Base-by-base conservation (phyloP, 92 coral and sea anemone genomes). In the Epizoanthus stellaris region DNA sequence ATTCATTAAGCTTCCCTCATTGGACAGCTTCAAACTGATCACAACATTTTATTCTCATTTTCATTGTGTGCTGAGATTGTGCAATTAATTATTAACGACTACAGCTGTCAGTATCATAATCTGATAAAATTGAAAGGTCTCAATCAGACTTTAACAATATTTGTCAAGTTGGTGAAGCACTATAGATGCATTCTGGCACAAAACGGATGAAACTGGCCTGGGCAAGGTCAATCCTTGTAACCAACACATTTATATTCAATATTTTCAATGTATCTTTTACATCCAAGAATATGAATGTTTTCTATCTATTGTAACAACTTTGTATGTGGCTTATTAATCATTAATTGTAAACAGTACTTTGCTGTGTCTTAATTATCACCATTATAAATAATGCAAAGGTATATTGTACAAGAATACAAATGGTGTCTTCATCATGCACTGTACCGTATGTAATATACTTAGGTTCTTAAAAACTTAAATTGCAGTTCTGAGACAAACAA, bases 281-380 rank as follows among this genome's bases (percentile, higher is more conserved):
- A 63, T 25, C 23, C 10, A 45, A 63, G 8, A 5, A n/a, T 53
- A 52, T 52, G 2, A 9, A 6, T 52, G 2, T 9, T 10, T 13
- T 25, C 4, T 79, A 79, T 42, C 14, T 47, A 47, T 21, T n/a
- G 69, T 40, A 15, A 20, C 16, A 74, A 19, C 20, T 0, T 45
- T 61, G 47, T 61, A 38, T 25, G 4, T 61, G 13, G 57, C 57
- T 63, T 62, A 62, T 63, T 79, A 63, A 79, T 40, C 40, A 61
- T 61, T 79, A 40, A 79, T 79, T 42, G n/a, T 57, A 79, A 79
- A 79, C 83, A 79, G 58, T 43, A 40, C 83, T 79, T 79, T 63
- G 19, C 59, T 62, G 39, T 79, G 83, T 23, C 12, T 79, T 43
- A 74, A 79, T 79, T 62, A 63, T 30, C 83, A n/a, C 56, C 25